Evolutionary conservation across 2,797 vertebrate species (phyloP), one percentile per base, ranked within the genome.

Genomic region (Chaunax sp.): DNA sequence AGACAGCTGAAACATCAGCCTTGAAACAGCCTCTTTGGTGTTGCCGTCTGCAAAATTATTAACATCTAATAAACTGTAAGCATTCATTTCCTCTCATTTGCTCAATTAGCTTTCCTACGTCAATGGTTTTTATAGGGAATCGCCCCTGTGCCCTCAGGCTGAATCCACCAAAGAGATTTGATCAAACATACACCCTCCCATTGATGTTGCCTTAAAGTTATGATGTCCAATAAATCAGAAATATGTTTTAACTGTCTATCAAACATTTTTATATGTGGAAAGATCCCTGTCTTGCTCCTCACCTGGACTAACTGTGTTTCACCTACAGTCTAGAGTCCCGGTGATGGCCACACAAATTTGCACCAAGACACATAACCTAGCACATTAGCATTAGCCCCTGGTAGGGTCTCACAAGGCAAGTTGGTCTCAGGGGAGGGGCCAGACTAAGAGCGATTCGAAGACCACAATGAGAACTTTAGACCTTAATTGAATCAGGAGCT

Each of bases 221-320:
- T 20, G 37, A 64, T 69, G 50, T 86, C 1, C 15, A 15, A 16
- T 40, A 84, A 89, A 90, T 90, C 76, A 82, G 50, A 80, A 63
- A 8, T 49, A 5, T 46, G 61, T 73, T 75, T 86, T 45, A 83
- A 73, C 64, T 75, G 58, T 60, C 71, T 80, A 58, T 80, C 72
- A 82, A 63, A 57, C 37, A 46, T 75, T 65, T 86, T 75, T 67
- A 71, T 60, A 45, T 46, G 56, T 50, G 41, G 45, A 65, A 71
- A 22, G 18, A 64, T 68, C 73, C 43, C 62, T 68, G n/a, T 15
- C 6, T 64, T 18, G 14, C 46, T 81, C 47, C 59, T 59, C 49
- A 74, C 37, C 59, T 12, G 30, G 23, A 46, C 41, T 30, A 43
- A 43, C 13, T 37, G n/a, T 62, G 33, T 22, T 52, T 53, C 45